Percentiles rank a stretch among this genome's conserved stretches.
Evolutionary conservation across 1,140 invertebrate species (phyloP).

Genomic region (Cylas formicarius): DNA sequence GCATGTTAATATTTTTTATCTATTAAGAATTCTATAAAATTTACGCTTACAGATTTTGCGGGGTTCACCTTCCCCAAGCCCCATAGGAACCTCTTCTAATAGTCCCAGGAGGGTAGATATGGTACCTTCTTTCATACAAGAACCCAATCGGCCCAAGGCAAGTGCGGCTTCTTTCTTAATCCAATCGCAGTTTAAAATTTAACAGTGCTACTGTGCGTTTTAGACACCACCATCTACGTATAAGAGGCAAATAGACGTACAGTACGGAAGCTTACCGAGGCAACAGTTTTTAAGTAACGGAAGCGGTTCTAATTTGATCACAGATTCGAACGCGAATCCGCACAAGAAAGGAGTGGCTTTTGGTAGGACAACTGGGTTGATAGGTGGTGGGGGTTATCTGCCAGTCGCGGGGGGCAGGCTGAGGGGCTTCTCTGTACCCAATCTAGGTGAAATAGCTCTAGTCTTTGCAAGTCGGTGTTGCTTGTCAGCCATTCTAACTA

Average conservation of each 20-base stretch:
- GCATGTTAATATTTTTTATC: neutral
- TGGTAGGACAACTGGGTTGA: constrained; percentile 59
- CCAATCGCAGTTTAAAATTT: neutral
- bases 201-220: constrained; percentile 28
- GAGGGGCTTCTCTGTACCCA: constrained; percentile 82
- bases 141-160: constrained; percentile 39
- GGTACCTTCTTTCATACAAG: constrained; percentile 23
- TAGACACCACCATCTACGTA: constrained; percentile 64
- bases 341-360: constrained; percentile 56
- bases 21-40: neutral
- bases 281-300: constrained; percentile 48
- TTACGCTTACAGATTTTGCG: constrained; percentile 30
- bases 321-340: constrained; percentile 43
- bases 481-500: too few species aligned
- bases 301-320: constrained; percentile 27
- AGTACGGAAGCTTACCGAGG: constrained; percentile 74
- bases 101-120: constrained; percentile 20
- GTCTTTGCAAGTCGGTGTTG: constrained; percentile 19
- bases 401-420: constrained; percentile 47
- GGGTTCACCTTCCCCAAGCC: constrained; percentile 44
- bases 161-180: constrained; percentile 1
- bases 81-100: constrained; percentile 29
- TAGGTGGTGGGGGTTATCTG: constrained; percentile 55
- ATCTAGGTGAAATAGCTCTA: constrained; percentile 65
- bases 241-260: constrained; percentile 60